phyloP scores from a whole-genome alignment of 92 coral and sea anemone genomes.

The Epizoanthus illoricatus region DNA sequence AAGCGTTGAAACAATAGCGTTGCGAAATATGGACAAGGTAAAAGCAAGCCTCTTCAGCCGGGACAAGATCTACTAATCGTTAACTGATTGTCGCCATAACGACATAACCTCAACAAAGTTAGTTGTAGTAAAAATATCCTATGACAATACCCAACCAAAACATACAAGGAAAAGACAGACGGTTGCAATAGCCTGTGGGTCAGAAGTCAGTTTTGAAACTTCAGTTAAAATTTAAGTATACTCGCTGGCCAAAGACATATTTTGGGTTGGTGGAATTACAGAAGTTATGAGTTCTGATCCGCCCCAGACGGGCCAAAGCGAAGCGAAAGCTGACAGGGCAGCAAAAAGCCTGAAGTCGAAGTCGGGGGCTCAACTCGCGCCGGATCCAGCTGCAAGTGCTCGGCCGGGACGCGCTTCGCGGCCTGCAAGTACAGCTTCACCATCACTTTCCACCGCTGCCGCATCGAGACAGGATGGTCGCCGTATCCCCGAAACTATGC shows the following conservation, averaged over 20 bases:
- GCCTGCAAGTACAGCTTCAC: constrained; percentile 48
- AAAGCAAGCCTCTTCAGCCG: background rate
- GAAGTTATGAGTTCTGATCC: constrained; percentile 54
- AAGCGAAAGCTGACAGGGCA: constrained; percentile 61
- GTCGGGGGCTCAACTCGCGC: constrained; percentile 49
- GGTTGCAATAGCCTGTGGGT: background rate
- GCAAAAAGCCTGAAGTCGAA: constrained; percentile 59
- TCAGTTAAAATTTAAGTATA: too few relatives aligned
- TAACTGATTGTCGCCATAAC: background rate
- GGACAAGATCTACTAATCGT: background rate
- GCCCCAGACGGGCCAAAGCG: constrained; percentile 13
- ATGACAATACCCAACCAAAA: background rate
- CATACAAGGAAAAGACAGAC: background rate
- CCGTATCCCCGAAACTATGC: constrained; percentile 52
- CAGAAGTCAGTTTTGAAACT: too few relatives aligned
- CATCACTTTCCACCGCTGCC: constrained; percentile 49
- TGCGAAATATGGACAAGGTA: background rate
- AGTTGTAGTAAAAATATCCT: background rate
- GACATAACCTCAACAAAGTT: background rate
- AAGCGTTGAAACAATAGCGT: background rate
- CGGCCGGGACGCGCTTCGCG: constrained; percentile 17
- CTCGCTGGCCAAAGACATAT: background rate
- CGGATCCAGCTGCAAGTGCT: constrained; percentile 15
- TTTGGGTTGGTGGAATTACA: background rate
- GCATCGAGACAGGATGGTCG: constrained; percentile 61